Percentiles rank a stretch among this genome's conserved stretches.
Evolutionary conservation across 2,113 vertebrate genomes (phyloP).

Genomic region (Phyllostomus hastatus): DNA sequence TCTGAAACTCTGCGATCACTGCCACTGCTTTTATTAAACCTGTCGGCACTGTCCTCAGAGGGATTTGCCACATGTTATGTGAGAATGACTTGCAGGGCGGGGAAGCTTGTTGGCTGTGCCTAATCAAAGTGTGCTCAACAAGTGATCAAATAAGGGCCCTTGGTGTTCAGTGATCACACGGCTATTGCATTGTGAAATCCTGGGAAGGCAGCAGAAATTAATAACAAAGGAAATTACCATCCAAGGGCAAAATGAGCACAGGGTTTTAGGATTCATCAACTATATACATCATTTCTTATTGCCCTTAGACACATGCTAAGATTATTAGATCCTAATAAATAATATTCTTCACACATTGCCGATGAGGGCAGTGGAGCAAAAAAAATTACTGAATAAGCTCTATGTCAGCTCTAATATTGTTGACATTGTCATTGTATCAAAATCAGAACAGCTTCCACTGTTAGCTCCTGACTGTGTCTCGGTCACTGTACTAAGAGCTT

Average conservation of each 20-base stretch:
- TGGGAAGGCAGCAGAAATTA: not conserved
- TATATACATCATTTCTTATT: not conserved
- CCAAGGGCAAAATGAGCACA: not conserved
- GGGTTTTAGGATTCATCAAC: not conserved
- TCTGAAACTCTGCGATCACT: not conserved
- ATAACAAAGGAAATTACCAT: not conserved
- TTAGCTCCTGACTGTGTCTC: not conserved
- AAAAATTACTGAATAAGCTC: not conserved
- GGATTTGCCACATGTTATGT: not conserved
- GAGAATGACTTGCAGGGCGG: not conserved
- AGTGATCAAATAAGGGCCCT: not conserved
- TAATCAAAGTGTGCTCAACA: not conserved
- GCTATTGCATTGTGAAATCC: conserved; percentile 31
- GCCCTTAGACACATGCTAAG: not conserved
- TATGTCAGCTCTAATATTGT: not conserved
- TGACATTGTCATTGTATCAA: not conserved
- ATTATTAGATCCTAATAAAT: not conserved
- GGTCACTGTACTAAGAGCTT: not conserved
- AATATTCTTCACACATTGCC: not conserved
- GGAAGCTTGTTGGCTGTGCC: not conserved
- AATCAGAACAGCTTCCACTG: not conserved
- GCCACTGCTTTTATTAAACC: conserved; percentile 26
- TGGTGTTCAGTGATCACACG: not conserved
- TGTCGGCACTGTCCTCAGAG: not conserved
- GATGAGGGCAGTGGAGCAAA: not conserved